Percentiles rank a stretch among this genome's conserved stretches.
Conservation (phyloP, 2,888 invertebrate genomes). For the Criorhina ranunculi region DNA sequence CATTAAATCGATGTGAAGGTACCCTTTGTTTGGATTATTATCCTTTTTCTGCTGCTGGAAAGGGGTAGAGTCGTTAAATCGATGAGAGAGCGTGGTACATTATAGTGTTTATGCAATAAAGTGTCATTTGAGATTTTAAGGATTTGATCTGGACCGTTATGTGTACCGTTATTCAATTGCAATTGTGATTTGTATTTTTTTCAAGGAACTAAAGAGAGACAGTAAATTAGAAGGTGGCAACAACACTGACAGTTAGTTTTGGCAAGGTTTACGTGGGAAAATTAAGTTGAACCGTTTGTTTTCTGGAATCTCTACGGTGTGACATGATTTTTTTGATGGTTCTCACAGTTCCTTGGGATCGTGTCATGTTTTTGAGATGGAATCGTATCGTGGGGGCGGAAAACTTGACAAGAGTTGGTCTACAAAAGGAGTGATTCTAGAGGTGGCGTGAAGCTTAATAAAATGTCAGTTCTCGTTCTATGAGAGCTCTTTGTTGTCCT, state of each 20-base stretch:
- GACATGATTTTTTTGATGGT: no score
- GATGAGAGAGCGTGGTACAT: slow-evolving; percentile 25
- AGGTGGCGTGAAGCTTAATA: no score
- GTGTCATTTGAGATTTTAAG: slow-evolving; percentile 62
- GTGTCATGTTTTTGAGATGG: no score
- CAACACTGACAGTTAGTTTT: slow-evolving; percentile 42
- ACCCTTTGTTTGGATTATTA: slow-evolving; percentile 43
- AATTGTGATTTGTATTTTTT: slow-evolving; percentile 54
- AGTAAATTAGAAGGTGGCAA: slow-evolving; percentile 19
- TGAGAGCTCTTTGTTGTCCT: no score
- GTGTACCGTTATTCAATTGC: slow-evolving; percentile 65
- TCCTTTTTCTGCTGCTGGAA: slow-evolving; percentile 46
- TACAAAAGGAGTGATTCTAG: no score
- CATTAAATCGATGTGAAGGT: slow-evolving; percentile 69
- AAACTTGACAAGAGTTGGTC: no score
- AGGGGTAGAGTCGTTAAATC: slow-evolving; percentile 39
- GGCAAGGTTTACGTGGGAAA: slow-evolving; percentile 49
- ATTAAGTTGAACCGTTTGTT: not conserved
- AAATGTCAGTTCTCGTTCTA: no score
- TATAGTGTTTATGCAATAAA: slow-evolving; percentile 45
- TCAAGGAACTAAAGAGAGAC: slow-evolving; percentile 11
- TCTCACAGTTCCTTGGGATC: no score
- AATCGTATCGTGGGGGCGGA: no score
- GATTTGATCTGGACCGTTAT: slow-evolving; percentile 26
- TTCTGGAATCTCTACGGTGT: no score